Evolutionary conservation across 2,888 invertebrate species (phyloP), one percentile per base, ranked within the genome.

Genomic region (Scelioninae gen. 2): DNA sequence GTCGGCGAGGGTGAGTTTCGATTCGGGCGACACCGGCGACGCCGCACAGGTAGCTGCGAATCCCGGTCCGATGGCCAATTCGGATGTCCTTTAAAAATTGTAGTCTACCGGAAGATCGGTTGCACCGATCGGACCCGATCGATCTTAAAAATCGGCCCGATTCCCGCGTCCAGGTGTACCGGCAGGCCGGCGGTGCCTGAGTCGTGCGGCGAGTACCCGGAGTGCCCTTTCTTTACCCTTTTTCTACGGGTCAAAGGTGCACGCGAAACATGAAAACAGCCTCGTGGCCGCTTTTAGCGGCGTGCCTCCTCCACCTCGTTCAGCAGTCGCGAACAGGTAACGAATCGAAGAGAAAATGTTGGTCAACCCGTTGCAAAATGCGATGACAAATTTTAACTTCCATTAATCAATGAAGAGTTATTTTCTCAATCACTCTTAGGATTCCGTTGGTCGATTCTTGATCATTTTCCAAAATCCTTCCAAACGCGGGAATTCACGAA

Each of bases 161-260:
- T 18, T 39, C 25, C 25, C 6, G 4, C 25, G 25, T 22, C 9
- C 33, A n/a, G 13, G 35, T 18, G 25, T 31, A 50, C 63, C 50
- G 63, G 37, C 16, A 28, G 55, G 64, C 64, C 64, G 64, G 64
- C 25, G 16, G n/a, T n/a, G n/a, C n/a, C n/a, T 18, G 25, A 11
- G 25, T 25, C 53, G 64, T 64, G 53, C 13, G 9, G 6, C 4
- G 2, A n/a, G n/a, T 35, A 35, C 28, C 22, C 11, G 25, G 31
- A 7, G 2, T 9, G n/a, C 31, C 28, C 35, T 25, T 25, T 25
- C 6, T 25, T 6, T 25, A 4, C 6, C 25, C 31, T 31, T 31
- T 35, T 53, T 33, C 25, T 43, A 35, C 50, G 31, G 43, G n/a
- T 33, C 13, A 0, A 41, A 52, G 52, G 63, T 63, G 50, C 43